Conservation (phyloP, 1,140 invertebrate species). For the fruit fly (Drosophila melanogaster) region Release_6_plus_ISO1_MT NT_033779.5:19276501-19277000, state of each 20-base stretch:
- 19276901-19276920: conserved; percentile 55
- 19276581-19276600: background rate
- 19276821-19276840: conserved; percentile 82
- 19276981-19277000: conserved; percentile 33
- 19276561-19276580: conserved; percentile 31
- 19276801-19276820: conserved; percentile 64
- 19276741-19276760: conserved; percentile 4
- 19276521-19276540: conserved; percentile 71
- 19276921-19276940: conserved; percentile 25
- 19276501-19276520: conserved; percentile 82
- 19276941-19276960: background rate
- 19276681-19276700: conserved; percentile 26
- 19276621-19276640: conserved; percentile 81
- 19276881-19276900: conserved; percentile 53
- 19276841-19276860: conserved; percentile 75
- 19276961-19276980: conserved; percentile 7
- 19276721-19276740: conserved; percentile 15
- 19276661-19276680: conserved; percentile 23
- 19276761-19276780: conserved; percentile 44
- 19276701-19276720: conserved; percentile 28
- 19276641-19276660: conserved; percentile 78
- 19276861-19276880: conserved; percentile 63
- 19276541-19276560: conserved; percentile 76
- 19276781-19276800: conserved; percentile 65
- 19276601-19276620: conserved; percentile 73